phyloP scores from a whole-genome alignment of 1,140 invertebrate species.

The Brevipalpus yothersi region DNA sequence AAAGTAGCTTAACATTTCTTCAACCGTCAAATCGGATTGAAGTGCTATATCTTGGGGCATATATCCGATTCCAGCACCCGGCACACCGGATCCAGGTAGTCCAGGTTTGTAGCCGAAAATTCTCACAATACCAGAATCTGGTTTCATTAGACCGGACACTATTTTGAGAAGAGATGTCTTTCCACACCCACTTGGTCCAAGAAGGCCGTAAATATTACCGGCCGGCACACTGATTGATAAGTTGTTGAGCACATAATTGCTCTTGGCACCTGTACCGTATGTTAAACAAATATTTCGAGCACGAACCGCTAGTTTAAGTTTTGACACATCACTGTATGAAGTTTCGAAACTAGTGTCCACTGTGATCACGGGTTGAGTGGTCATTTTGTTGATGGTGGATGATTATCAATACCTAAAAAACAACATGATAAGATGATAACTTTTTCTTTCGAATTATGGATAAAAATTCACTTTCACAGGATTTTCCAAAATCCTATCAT shows the following conservation, averaged over 20 bases:
- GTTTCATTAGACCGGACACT: constrained; percentile 18
- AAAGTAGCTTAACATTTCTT: constrained; percentile 21
- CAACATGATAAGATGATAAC: no score
- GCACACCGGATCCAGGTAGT: constrained; percentile 16
- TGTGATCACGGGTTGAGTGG: not conserved
- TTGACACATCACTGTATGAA: not conserved
- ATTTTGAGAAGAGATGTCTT: constrained; percentile 22
- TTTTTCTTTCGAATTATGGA: no score
- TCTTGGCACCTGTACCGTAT: not conserved
- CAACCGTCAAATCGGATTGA: constrained; percentile 19
- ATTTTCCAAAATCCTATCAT: no score
- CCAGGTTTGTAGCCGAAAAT: constrained; percentile 20
- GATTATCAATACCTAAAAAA: no score
- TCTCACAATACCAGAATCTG: constrained; percentile 17
- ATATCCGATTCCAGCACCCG: constrained; percentile 21
- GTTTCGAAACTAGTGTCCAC: not conserved
- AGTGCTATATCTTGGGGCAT: constrained; percentile 24
- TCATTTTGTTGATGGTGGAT: not conserved
- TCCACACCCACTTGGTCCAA: constrained; percentile 27
- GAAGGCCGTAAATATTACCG: constrained; percentile 11
- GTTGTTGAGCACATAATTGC: not conserved
- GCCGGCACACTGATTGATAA: constrained; percentile 2
- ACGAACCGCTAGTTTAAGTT: not conserved
- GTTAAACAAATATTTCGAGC: not conserved
- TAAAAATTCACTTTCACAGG: no score